Evolutionary conservation across 2,797 vertebrate genomes (phyloP).

Genomic region (Propithecus deckenii): DNA sequence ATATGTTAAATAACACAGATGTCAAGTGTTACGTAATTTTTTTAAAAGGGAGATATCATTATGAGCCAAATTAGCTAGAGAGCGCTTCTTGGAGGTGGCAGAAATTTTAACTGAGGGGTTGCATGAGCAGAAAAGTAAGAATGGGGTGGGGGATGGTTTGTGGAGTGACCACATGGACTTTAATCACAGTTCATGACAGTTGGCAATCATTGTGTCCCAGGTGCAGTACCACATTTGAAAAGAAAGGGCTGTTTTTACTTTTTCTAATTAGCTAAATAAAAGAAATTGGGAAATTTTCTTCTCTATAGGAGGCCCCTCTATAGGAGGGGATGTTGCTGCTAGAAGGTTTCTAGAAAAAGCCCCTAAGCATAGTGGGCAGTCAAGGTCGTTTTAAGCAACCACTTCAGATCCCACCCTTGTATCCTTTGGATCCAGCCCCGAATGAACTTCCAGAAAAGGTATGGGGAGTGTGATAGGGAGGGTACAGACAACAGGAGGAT

Average conservation of each 20-base stretch:
- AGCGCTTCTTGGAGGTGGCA: not conserved
- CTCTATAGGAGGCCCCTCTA: not conserved
- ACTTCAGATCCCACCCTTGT: not conserved
- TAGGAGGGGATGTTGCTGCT: not conserved
- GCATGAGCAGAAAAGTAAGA: not conserved
- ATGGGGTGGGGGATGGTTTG: not conserved
- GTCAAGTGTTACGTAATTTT: not conserved
- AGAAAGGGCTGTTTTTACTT: conserved; percentile 67
- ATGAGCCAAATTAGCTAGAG: not conserved
- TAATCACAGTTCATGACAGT: not conserved
- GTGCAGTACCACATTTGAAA: conserved; percentile 70
- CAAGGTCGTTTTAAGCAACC: not conserved
- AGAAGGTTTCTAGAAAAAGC: not conserved
- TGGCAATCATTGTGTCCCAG: conserved; percentile 63
- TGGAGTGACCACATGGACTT: not conserved
- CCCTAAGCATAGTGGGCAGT: not conserved
- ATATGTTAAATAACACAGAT: not conserved
- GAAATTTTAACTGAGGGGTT: not conserved
- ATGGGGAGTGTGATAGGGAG: no score
- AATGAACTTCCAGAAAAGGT: not conserved
- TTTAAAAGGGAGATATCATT: not conserved
- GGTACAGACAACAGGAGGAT: not conserved
- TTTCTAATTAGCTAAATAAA: conserved; percentile 76
- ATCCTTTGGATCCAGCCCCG: not conserved
- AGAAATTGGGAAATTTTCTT: conserved; percentile 75